Evolutionary conservation across 2,797 vertebrate species (phyloP).

Genomic region (Carapus acus): DNA sequence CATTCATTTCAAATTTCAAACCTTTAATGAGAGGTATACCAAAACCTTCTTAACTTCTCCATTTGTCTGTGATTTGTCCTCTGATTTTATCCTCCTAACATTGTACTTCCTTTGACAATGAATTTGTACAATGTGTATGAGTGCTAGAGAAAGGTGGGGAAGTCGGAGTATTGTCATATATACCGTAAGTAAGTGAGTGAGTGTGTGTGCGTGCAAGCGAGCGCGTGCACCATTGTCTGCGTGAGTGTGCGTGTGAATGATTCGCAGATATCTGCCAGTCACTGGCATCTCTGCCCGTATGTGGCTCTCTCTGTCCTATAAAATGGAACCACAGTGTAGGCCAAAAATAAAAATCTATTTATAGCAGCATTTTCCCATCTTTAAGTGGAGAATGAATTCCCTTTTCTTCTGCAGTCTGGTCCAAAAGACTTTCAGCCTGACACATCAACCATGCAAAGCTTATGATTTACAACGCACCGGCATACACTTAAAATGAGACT

Average conservation of each 20-base stretch:
- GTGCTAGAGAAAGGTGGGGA: constrained; percentile 5
- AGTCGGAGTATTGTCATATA: no score
- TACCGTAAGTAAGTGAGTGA: constrained; percentile 17
- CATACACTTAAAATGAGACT: constrained; percentile 4
- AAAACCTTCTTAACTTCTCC: no score
- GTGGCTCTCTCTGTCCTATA: constrained; percentile 56
- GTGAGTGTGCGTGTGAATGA: constrained; percentile 36
- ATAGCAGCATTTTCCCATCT: constrained; percentile 49
- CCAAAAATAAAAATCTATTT: constrained; percentile 67
- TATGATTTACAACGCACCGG: constrained; percentile 8
- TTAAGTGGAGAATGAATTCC: constrained; percentile 54
- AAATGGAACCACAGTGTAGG: constrained; percentile 65
- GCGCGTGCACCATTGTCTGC: constrained; percentile 10
- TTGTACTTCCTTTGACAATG: no score
- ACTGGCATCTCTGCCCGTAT: constrained; percentile 45
- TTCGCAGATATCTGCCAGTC: constrained; percentile 61
- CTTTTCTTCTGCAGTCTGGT: constrained; percentile 2
- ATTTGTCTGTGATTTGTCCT: no score
- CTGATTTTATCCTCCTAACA: no score
- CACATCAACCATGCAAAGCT: constrained; percentile 15
- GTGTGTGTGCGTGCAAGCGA: constrained; percentile 9
- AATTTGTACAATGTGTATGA: background rate
- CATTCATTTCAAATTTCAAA: no score
- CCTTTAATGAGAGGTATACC: no score
- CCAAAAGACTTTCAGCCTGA: constrained; percentile 8